Evolutionary conservation across 2,888 invertebrate species (phyloP).

Genomic region (Hoplodrina blanda): DNA sequence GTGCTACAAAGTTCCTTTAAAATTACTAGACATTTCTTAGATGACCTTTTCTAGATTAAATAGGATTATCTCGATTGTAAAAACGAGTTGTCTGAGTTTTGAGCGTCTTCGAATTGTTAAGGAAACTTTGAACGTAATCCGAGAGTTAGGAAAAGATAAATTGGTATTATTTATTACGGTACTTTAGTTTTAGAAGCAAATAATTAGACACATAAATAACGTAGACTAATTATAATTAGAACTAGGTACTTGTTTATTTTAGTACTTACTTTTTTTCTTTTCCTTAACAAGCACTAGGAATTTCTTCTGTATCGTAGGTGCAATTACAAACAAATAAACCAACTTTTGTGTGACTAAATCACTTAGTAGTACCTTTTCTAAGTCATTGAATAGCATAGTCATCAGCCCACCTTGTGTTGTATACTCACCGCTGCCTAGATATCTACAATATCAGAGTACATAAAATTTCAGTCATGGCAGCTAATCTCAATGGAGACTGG

Average conservation of each 20-base stretch:
- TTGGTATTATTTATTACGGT: slow-evolving; percentile 32
- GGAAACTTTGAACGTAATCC: slow-evolving; percentile 32
- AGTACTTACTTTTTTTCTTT: no score
- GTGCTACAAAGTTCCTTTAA: slow-evolving; percentile 37
- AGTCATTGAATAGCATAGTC: no score
- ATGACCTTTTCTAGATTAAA: slow-evolving; percentile 42
- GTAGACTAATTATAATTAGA: background rate
- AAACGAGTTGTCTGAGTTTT: slow-evolving; percentile 35
- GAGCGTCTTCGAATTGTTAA: slow-evolving; percentile 30
- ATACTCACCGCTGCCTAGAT: no score
- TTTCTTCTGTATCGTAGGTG: no score
- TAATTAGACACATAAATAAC: background rate
- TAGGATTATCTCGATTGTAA: slow-evolving; percentile 49
- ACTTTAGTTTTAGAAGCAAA: slow-evolving; percentile 3
- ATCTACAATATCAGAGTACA: no score
- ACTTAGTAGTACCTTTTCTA: no score
- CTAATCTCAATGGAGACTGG: no score
- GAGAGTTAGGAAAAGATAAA: slow-evolving; percentile 6
- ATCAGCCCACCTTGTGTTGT: no score
- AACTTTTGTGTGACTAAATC: no score
- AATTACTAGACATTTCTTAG: slow-evolving; percentile 51
- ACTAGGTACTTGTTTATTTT: background rate
- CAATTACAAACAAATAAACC: no score
- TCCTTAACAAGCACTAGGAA: no score
- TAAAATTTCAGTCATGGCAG: no score